A percentile compares a stretch with the other conserved stretches of the same genome.
Conservation (phyloP, 2,888 invertebrate genomes). For the Neria commutata region DNA sequence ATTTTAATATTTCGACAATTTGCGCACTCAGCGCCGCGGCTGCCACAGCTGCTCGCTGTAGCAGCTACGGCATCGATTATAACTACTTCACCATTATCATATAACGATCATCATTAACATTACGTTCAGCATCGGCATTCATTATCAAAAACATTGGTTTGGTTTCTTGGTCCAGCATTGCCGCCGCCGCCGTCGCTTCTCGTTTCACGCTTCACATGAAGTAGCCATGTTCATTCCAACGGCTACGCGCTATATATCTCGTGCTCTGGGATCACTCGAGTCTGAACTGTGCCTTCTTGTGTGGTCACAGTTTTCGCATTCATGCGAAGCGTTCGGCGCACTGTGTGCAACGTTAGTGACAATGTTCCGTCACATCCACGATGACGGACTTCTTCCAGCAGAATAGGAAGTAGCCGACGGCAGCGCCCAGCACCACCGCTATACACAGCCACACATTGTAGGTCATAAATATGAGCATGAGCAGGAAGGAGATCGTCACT, state of each 20-base stretch:
- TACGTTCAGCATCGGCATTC: neutral
- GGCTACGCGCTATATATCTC: neutral
- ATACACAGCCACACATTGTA: constrained; percentile 94
- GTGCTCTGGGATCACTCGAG: neutral
- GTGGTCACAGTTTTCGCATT: constrained; percentile 26
- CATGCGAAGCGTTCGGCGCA: constrained; percentile 24
- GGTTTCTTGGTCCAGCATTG: too few species aligned
- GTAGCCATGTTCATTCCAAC: neutral
- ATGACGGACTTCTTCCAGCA: constrained; percentile 95
- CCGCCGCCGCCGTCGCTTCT: too few species aligned
- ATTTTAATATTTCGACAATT: constrained; percentile 55
- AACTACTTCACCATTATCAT: constrained; percentile 32
- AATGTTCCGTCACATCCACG: constrained; percentile 94
- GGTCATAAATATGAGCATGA: constrained; percentile 97
- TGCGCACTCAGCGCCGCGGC: constrained; percentile 42
- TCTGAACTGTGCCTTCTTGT: neutral
- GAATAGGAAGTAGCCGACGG: constrained; percentile 91
- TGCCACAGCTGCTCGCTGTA: constrained; percentile 26
- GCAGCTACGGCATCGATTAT: constrained; percentile 26
- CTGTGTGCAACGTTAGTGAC: constrained; percentile 71
- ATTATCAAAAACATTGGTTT: neutral
- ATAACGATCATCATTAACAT: constrained; percentile 15
- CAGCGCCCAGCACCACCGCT: constrained; percentile 87
- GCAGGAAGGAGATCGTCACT: constrained; percentile 87
- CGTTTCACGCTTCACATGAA: neutral